Evolutionary conservation across 2,113 vertebrate genomes (phyloP), one percentile per base, ranked within the genome.

Genomic region (Myanophis thanlyinensis): DNA sequence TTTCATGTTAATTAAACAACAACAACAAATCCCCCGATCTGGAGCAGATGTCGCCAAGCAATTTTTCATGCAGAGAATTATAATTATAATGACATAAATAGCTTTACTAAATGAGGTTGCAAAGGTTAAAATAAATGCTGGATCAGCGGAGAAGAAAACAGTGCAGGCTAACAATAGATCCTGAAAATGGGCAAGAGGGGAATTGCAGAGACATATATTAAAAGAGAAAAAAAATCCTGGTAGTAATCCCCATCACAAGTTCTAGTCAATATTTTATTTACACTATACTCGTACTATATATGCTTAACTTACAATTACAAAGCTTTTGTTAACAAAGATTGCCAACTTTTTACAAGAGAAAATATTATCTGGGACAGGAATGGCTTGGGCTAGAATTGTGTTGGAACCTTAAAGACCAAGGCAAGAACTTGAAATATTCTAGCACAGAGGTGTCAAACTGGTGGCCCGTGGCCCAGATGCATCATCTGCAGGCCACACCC

Each of bases 11-110:
- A 67, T 94, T 93, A 93, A 80, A 89, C 80, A 88, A 93, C 93
- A 92, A 44, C 51, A 54, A 92, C 35, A 87, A 67, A 87, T 6
- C 27, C 90, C 44, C 23, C 90, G 80, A 93, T 46, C 47, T 84
- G 46, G 52, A 95, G 62, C 85, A 95, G 88, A 92, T 94, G 52
- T 94, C 92, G 90, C 86, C 59, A 95, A 89, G 40, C 90, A 86
- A 52, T 47, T 93, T 95, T 93, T 95, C 22, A 90, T 49, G 44
- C 59, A 54, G 0, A 89, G 85, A 88, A 44, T 53, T 92, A 88
- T 1, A 91, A 49, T 89, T 92, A 89, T 1, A 90, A 48, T 59
- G 62, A 94, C 93, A 95, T 62, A 90, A 85, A 91, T 35, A 93
- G 80, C 87, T 62, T 54, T 56, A 86, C 15, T 88, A 84, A 90